Conservation (phyloP, 2,888 invertebrate genomes). For the Xylota segnis region DNA sequence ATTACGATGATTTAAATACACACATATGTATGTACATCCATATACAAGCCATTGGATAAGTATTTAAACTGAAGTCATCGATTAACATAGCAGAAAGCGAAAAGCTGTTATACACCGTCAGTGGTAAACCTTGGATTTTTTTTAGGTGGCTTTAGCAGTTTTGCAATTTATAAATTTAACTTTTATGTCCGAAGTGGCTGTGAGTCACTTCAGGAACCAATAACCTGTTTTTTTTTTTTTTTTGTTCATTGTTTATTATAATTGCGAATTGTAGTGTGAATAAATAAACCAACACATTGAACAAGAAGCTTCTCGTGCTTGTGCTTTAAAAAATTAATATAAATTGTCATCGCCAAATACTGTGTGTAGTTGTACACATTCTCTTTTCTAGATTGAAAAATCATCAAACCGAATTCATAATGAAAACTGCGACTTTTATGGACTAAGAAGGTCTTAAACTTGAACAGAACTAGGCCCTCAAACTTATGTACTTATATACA, state of each 20-base stretch:
- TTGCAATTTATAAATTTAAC: slow-evolving; percentile 37
- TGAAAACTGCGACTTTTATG: not conserved
- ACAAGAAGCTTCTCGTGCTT: slow-evolving; percentile 12
- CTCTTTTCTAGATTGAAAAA: not conserved
- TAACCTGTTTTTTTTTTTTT: slow-evolving; percentile 52
- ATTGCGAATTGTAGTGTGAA: slow-evolving; percentile 12
- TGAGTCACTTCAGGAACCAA: slow-evolving; percentile 55
- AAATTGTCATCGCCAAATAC: not conserved
- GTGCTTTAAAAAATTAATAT: not conserved
- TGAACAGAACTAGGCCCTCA: not conserved
- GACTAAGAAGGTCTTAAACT: slow-evolving; percentile 38
- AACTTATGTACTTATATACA: not conserved
- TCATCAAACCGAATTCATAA: not conserved
- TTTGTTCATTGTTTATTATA: not conserved
- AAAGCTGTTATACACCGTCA: slow-evolving; percentile 6
- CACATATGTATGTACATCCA: no score
- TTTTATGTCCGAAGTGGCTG: slow-evolving; percentile 13
- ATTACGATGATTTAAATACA: not conserved
- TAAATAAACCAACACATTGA: slow-evolving; percentile 14
- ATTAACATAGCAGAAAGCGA: slow-evolving; percentile 46
- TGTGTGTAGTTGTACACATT: not conserved
- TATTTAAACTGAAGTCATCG: slow-evolving; percentile 55
- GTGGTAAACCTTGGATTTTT: slow-evolving; percentile 45
- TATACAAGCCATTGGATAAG: not conserved
- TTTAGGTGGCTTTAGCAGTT: slow-evolving; percentile 31